Base-by-base conservation (phyloP, 1,140 invertebrate species). In the Vanessa atalanta region DNA sequence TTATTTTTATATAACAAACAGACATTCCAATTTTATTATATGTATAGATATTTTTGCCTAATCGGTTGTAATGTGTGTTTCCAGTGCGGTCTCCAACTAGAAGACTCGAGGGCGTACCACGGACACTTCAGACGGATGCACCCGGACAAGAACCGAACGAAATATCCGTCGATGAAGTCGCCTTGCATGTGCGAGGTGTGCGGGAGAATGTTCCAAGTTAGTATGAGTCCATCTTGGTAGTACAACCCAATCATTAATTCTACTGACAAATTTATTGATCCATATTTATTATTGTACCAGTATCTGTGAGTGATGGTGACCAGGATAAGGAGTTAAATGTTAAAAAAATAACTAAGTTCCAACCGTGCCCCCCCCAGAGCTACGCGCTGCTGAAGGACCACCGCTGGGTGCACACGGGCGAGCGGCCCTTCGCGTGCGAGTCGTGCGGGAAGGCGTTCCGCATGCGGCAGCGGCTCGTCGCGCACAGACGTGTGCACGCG, bases 91-190 rank as follows among this genome's bases (percentile, higher is more conserved):
- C 53, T 89, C 0, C 84, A 88, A 31, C 48, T 91, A 57, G 85
- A 89, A 65, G 88, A 90, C 60, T 89, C 88, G 0, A 76, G 90
- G 12, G 87, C 88, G 0, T 92, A 92, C 76, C 90, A 90, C 84
- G 79, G 84, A 43, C 89, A 92, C 77, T 92, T 92, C 75, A 73
- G 90, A 31, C 79, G 90, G 0, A 81, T 82, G 83, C 90, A 92
- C 48, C 90, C 89, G 2, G 90, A 91, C 84, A 92, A 92, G 87
- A 91, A 90, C 65, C 84, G 90, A 70, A 92, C 90, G 77, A 90
- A 90, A 57, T 92, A 91, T 81, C 90, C 90, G 0, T 81, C 87
- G 0, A 92, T 91, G 90, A 88, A 87, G 80, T 82, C 86, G 26
- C 90, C 90, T 0, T 89, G 86, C 64, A 92, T 92, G 90, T 92